Base-by-base conservation (phyloP, 2,888 invertebrate species). In the Morpho deidamia region DNA sequence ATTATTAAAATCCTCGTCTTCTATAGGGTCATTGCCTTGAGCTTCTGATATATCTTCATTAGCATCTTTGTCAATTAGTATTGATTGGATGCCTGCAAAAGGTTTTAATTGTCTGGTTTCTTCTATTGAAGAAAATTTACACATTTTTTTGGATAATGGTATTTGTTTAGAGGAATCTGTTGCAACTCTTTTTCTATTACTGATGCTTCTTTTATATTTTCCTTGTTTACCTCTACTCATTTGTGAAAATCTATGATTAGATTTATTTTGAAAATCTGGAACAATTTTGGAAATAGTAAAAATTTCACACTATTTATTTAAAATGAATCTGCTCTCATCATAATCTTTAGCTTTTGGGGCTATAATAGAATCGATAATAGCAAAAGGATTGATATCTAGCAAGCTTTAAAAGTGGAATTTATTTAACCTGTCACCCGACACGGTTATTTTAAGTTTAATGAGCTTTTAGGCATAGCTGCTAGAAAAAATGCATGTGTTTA, bases 1-100 rank as follows among this genome's bases (percentile, higher is more conserved):
- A 11, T 43, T 35, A 35, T 52, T 49, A 44, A 51, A 65, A 64
- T 64, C 64, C 45, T 80, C 77, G 53, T 90, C 86, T 62, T 87
- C 88, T 68, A 84, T 81, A 41, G 76, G 66, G 55, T 69, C 64
- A 64, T 70, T 64, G 56, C 14, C 14, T n/a, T 33, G 39, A 32
- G 32, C 63, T 54, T 64, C 54, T 37, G 60, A 44, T 53, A 64
- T 56, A 55, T 67, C 66, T 60, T 62, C 63, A 56, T 76, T 72
- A 50, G 63, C 57, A 58, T 66, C 66, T 55, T 65, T 65, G 55
- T 79, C 74, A 58, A 74, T 68, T 35, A 70, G 53, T 58, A 87
- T 69, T 60, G 76, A 65, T 58, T 83, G 74, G 58, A 89, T 91
- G 44, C 92, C 92, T 66, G 76, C 56, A 71, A 92, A 92, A 44